A percentile compares a stretch with the other conserved stretches of the same genome.
Conservation (phyloP, 2,113 vertebrate genomes). For the Rhineura floridana region DNA sequence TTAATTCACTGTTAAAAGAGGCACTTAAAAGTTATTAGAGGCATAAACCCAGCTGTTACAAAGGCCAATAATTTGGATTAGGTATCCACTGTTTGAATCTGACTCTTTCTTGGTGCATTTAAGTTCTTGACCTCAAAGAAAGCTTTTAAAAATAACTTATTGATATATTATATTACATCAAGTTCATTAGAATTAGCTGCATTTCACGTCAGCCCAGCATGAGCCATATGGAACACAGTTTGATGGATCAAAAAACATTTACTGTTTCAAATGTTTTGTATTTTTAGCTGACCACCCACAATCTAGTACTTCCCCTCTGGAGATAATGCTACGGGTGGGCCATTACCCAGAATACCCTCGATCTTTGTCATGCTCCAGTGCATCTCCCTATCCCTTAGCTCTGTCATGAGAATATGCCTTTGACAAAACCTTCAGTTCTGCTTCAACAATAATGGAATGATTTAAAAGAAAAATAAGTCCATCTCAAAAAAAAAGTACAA, state of each 20-base stretch:
- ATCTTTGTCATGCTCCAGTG: neutral
- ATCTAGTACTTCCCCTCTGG: slow-evolving; percentile 27
- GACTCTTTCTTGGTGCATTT: slow-evolving; percentile 54
- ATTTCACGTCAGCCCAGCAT: slow-evolving; percentile 60
- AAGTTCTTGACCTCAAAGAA: slow-evolving; percentile 73
- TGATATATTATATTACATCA: slow-evolving; percentile 75
- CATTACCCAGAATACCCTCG: neutral
- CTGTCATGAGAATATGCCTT: rapidly evolving
- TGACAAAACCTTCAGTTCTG: neutral
- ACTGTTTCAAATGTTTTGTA: slow-evolving; percentile 19
- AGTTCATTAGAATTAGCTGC: slow-evolving; percentile 62
- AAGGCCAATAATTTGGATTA: slow-evolving; percentile 75
- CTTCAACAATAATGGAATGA: neutral
- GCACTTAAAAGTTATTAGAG: slow-evolving; percentile 74
- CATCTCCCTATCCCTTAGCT: slow-evolving; percentile 16
- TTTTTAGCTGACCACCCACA: slow-evolving; percentile 15
- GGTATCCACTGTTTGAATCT: slow-evolving; percentile 72
- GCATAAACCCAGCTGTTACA: slow-evolving; percentile 74
- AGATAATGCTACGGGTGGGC: neutral
- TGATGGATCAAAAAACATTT: rapidly evolving
- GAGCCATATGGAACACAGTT: rapidly evolving
- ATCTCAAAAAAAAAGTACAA: neutral
- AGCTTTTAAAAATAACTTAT: slow-evolving; percentile 60
- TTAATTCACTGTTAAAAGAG: slow-evolving; percentile 69
- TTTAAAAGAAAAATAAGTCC: neutral